Conservation (phyloP, 1,140 invertebrate species). For the Heliconius eleuchia region DNA sequence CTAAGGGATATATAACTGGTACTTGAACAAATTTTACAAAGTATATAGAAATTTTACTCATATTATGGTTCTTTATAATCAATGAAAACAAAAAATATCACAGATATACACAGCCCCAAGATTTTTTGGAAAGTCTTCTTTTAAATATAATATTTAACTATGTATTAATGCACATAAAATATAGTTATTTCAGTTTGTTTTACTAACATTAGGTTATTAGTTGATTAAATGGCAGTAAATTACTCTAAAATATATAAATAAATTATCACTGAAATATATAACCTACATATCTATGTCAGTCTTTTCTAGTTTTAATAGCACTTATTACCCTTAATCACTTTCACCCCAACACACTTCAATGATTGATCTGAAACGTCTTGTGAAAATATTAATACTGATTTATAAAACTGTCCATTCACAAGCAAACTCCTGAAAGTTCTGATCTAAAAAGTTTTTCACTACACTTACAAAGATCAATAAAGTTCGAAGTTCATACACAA, state of each 20-base stretch:
- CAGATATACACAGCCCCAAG: constrained; percentile 49
- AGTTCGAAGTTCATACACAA: constrained; percentile 80
- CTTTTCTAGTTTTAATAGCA: constrained; percentile 31
- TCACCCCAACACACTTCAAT: constrained; percentile 33
- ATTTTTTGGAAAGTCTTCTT: not conserved
- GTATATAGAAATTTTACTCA: not conserved
- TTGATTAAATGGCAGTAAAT: not conserved
- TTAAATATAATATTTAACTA: constrained; percentile 14
- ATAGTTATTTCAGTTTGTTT: constrained; percentile 1
- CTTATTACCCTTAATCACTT: constrained; percentile 37
- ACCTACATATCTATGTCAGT: constrained; percentile 22
- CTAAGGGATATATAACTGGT: not conserved
- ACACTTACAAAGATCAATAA: constrained; percentile 73
- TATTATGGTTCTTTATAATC: constrained; percentile 11
- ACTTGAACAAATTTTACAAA: constrained; percentile 7
- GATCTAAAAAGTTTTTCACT: constrained; percentile 66
- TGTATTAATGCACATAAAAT: constrained; percentile 4
- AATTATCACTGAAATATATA: constrained; percentile 10
- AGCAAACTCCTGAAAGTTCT: constrained; percentile 27
- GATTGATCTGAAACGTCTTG: constrained; percentile 25
- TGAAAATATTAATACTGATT: constrained; percentile 17
- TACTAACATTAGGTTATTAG: constrained; percentile 8
- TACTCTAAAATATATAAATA: not conserved
- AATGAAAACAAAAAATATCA: constrained; percentile 41
- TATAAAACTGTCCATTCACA: constrained; percentile 35